These are phyloP conservation scores for Tor tambroides DNA, from an alignment of 2,113 vertebrate species.

Conservation along the genomic window DNA sequence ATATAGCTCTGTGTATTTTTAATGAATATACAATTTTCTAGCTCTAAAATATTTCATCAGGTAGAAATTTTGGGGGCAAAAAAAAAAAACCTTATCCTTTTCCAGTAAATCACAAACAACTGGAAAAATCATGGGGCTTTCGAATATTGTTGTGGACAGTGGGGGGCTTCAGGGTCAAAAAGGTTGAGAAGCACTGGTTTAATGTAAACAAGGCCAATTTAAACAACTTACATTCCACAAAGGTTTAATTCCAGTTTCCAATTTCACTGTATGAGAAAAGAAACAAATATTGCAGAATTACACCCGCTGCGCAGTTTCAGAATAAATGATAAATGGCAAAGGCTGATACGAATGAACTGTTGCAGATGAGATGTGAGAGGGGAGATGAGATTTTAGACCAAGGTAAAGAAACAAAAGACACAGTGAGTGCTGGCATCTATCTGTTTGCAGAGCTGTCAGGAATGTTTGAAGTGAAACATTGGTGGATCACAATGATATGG, in stretches of 20 bases:
- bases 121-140: neutral
- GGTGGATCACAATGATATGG: constrained; percentile 27
- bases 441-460: constrained; percentile 48
- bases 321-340: neutral
- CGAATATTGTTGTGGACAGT: neutral
- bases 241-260: constrained; percentile 78
- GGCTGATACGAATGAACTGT: neutral
- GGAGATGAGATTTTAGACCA: constrained; percentile 22
- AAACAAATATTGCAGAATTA: constrained; percentile 54
- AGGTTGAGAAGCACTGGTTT: neutral
- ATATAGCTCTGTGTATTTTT: neutral
- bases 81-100: neutral
- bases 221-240: constrained; percentile 63
- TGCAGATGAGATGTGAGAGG: constrained; percentile 37
- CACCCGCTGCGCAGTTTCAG: constrained; percentile 7
- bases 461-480: constrained; percentile 48
- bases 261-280: constrained; percentile 67
- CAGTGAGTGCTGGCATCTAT: constrained; percentile 10
- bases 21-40: neutral
- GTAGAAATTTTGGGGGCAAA: neutral
- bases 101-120: constrained; percentile 1
- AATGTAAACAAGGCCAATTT: constrained; percentile 3
- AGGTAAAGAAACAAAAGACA: constrained; percentile 11
- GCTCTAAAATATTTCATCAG: neutral
- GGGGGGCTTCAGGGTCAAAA: neutral